Evolutionary conservation across 2,888 invertebrate genomes (phyloP).

Genomic region (Synanthedon myopaeformis): DNA sequence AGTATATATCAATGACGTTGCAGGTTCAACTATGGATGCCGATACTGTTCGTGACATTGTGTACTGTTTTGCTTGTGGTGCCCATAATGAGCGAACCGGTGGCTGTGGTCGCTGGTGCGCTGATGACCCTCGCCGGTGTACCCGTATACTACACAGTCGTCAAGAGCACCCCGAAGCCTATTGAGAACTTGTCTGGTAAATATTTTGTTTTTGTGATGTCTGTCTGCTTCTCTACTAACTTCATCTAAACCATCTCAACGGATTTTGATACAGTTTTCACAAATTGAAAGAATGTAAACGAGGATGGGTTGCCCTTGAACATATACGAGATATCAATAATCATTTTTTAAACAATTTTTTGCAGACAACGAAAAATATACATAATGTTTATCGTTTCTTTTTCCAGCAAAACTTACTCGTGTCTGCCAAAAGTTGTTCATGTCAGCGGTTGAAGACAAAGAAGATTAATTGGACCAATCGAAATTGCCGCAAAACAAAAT

Average conservation of each 20-base stretch:
- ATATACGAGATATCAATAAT: too few relatives aligned
- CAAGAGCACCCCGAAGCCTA: constrained; percentile 73
- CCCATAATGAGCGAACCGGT: constrained; percentile 83
- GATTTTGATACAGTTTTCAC: too few relatives aligned
- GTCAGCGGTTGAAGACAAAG: constrained; percentile 80
- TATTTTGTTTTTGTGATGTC: constrained; percentile 6
- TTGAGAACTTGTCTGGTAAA: constrained; percentile 74
- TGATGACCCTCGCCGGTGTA: constrained; percentile 85
- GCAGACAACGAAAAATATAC: too few relatives aligned
- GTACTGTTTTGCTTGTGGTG: constrained; percentile 81
- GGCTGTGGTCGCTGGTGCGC: constrained; percentile 82
- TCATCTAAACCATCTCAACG: too few relatives aligned
- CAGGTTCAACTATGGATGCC: constrained; percentile 83
- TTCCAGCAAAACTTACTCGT: constrained; percentile 72
- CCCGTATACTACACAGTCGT: constrained; percentile 85
- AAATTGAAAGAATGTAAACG: too few relatives aligned
- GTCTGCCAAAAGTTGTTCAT: constrained; percentile 79
- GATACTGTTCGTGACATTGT: constrained; percentile 79
- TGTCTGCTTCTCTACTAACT: too few relatives aligned
- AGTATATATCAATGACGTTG: background rate
- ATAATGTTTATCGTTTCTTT: constrained; percentile 8
- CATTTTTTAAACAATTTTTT: too few relatives aligned
- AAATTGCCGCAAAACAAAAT: too few relatives aligned
- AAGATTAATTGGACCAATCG: constrained; percentile 20
- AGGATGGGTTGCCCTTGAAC: too few relatives aligned